Evolutionary conservation across 2,113 vertebrate species (phyloP).

Genomic region (Oryzias curvinotus): DNA sequence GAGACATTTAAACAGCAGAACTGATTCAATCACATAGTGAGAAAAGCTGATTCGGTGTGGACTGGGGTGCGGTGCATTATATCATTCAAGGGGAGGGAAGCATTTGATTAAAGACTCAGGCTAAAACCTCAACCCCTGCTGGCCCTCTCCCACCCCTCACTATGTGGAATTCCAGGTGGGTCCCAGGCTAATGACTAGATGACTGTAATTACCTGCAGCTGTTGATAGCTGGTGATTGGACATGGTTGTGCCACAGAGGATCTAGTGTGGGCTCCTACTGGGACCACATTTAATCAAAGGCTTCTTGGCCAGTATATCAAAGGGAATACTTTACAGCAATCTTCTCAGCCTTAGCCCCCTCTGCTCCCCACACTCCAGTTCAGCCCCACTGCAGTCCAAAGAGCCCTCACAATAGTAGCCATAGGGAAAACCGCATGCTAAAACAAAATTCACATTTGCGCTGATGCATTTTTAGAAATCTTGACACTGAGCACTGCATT

Average conservation of each 20-base stretch:
- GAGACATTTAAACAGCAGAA: constrained; percentile 5
- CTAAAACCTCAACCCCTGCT: constrained; percentile 55
- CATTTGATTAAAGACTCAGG: constrained; percentile 71
- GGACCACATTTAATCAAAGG: constrained; percentile 70
- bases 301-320: constrained; percentile 74
- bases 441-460: constrained; percentile 3
- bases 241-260: constrained; percentile 71
- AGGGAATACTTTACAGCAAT: constrained; percentile 76
- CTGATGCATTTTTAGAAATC: not conserved
- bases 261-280: constrained; percentile 72
- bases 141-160: constrained; percentile 46
- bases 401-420: constrained; percentile 23
- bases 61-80: constrained; percentile 37
- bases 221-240: constrained; percentile 75
- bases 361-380: constrained; percentile 43
- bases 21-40: constrained; percentile 19
- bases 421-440: constrained; percentile 3
- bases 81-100: constrained; percentile 57
- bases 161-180: constrained; percentile 73
- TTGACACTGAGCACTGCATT: not conserved
- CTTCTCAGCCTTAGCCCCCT: constrained; percentile 61
- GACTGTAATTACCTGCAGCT: constrained; percentile 74
- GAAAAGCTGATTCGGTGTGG: constrained; percentile 59
- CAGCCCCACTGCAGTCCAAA: constrained; percentile 36
- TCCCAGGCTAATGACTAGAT: constrained; percentile 73